phyloP scores from a whole-genome alignment of 2,113 vertebrate species.

The Boleophthalmus pectinirostris region DNA sequence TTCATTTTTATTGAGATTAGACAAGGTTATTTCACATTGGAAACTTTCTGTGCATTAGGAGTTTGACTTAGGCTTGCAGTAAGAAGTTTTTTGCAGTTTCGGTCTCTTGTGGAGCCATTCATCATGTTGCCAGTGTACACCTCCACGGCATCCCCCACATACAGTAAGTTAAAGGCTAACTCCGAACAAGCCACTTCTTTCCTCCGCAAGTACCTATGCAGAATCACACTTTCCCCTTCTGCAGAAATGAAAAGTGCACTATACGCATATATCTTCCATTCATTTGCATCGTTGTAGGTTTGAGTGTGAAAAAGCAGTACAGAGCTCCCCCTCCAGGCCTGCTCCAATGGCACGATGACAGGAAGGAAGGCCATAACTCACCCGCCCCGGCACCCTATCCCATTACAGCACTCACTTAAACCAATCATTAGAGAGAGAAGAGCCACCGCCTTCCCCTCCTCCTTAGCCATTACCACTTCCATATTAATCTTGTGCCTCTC shows the following conservation, averaged over 20 bases:
- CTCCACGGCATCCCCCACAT: slow-evolving; percentile 41
- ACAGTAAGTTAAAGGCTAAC: slow-evolving; percentile 58
- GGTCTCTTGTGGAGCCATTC: slow-evolving; percentile 28
- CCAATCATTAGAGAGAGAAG: slow-evolving; percentile 74
- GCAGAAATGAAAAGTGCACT: slow-evolving; percentile 20
- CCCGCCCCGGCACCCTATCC: slow-evolving; percentile 45
- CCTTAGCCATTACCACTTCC: slow-evolving; percentile 58
- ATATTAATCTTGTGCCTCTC: slow-evolving; percentile 58
- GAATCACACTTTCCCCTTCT: slow-evolving; percentile 25
- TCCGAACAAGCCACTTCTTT: slow-evolving; percentile 33
- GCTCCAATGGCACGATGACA: slow-evolving; percentile 23
- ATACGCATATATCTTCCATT: slow-evolving; percentile 2
- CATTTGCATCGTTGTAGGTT: slow-evolving; percentile 15
- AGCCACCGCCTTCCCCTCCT: slow-evolving; percentile 58
- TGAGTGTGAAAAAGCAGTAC: slow-evolving; percentile 13
- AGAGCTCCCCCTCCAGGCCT: slow-evolving; percentile 22
- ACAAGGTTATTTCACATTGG: neutral
- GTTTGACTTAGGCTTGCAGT: slow-evolving; percentile 21
- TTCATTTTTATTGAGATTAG: neutral
- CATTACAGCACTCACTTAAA: slow-evolving; percentile 76
- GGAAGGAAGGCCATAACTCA: slow-evolving; percentile 59
- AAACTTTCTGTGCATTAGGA: neutral
- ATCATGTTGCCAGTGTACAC: slow-evolving; percentile 52
- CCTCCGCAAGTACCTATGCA: slow-evolving; percentile 40
- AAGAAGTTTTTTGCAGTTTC: slow-evolving; percentile 31